phyloP scores from a whole-genome alignment of 2,797 vertebrate species.

The Peromyscus attwateri region DNA sequence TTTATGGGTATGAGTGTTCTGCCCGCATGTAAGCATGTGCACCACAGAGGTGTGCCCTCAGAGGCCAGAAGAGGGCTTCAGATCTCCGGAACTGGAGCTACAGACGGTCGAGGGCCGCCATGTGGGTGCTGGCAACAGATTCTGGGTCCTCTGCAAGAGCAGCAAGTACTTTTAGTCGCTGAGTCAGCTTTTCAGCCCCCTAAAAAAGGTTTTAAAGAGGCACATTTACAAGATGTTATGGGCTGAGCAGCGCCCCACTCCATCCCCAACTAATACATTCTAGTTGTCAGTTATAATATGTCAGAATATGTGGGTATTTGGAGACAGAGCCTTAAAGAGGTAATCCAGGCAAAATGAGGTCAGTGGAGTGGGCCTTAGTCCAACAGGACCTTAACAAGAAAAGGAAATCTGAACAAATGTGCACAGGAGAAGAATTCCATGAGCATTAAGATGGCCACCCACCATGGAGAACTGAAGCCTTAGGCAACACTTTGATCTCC shows the following conservation, averaged over 20 bases:
- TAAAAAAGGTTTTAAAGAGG: conserved; percentile 55
- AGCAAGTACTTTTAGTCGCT: not conserved
- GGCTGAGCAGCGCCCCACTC: not conserved
- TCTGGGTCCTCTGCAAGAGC: conserved; percentile 13
- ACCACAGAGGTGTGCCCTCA: not conserved
- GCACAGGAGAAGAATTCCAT: not conserved
- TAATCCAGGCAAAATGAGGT: not conserved
- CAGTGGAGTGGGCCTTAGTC: not conserved
- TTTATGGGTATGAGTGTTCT: not conserved
- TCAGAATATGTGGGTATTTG: not conserved
- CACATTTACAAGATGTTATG: not conserved
- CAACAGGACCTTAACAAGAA: not conserved
- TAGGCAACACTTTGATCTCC: not conserved
- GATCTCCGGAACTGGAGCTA: not conserved
- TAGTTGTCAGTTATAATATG: not conserved
- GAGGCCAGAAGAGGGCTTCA: not conserved
- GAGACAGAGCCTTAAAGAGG: not conserved
- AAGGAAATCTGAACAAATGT: not conserved
- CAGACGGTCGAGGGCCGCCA: not conserved
- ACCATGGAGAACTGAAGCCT: not conserved
- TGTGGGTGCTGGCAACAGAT: not conserved
- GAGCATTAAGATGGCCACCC: not conserved
- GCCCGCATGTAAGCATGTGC: not conserved
- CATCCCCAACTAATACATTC: not conserved
- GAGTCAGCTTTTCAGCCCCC: not conserved